Conservation (phyloP, 2,797 vertebrate genomes). For the Megalops cyprinoides region DNA sequence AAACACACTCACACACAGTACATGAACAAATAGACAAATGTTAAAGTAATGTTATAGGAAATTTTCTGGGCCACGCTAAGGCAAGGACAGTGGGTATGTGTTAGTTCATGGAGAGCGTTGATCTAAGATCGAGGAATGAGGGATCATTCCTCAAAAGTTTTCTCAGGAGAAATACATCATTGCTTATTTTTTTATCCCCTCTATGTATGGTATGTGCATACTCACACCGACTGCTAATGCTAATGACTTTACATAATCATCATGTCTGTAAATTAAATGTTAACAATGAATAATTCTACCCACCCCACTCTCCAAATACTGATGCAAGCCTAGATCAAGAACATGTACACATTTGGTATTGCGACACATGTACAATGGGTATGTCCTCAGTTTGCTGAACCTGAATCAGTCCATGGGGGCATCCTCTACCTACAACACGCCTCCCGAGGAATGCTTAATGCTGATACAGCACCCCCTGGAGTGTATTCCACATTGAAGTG, state of each 20-base stretch:
- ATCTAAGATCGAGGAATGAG: background rate
- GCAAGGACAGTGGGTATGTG: background rate
- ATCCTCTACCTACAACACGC: background rate
- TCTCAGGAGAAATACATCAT: background rate
- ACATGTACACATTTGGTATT: background rate
- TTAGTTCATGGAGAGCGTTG: background rate
- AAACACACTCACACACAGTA: background rate
- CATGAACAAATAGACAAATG: background rate
- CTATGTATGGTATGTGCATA: background rate
- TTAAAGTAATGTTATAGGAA: background rate
- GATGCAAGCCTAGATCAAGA: background rate
- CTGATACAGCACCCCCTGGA: background rate
- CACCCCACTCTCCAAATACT: background rate
- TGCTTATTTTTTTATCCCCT: background rate
- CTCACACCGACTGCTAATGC: background rate
- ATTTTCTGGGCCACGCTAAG: background rate
- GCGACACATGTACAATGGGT: background rate
- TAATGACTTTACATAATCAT: too few species aligned
- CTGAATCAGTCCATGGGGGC: background rate
- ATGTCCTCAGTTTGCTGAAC: background rate
- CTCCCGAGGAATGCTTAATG: background rate
- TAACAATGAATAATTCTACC: background rate
- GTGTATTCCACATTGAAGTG: background rate
- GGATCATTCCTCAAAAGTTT: background rate
- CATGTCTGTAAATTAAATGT: too few species aligned